phyloP scores from a whole-genome alignment of 2,113 vertebrate species.

The Macquaria australasica region DNA sequence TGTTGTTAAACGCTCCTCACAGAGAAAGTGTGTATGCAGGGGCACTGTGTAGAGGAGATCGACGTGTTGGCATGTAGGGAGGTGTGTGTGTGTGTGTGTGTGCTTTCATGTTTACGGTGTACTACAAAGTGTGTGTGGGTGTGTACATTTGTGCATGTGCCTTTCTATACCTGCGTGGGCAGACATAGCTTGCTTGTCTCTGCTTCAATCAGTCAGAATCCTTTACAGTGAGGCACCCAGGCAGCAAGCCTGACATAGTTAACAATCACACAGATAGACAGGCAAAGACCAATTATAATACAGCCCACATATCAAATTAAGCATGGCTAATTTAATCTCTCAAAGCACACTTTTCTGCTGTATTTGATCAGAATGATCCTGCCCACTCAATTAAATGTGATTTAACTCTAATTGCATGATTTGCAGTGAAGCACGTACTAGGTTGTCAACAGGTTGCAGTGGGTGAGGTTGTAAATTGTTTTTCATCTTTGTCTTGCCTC shows the following conservation, averaged over 20 bases:
- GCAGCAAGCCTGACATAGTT: constrained; percentile 67
- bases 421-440: constrained; percentile 55
- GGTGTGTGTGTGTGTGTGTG: neutral
- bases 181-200: constrained; percentile 54
- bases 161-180: constrained; percentile 48
- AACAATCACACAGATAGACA: constrained; percentile 70
- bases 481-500: constrained; percentile 48
- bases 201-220: constrained; percentile 74
- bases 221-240: constrained; percentile 62
- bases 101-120: constrained; percentile 15
- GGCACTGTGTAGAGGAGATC: neutral
- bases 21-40: constrained; percentile 21
- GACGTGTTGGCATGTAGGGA: neutral
- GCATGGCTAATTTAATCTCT: constrained; percentile 66
- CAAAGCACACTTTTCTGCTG: constrained; percentile 63
- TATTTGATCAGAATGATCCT: constrained; percentile 72
- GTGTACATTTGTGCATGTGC: neutral
- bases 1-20: constrained; percentile 66
- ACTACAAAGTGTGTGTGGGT: constrained; percentile 11
- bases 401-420: constrained; percentile 74
- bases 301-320: constrained; percentile 76
- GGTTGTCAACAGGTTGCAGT: constrained; percentile 46
- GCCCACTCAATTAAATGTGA: constrained; percentile 71
- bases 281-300: constrained; percentile 72
- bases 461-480: constrained; percentile 54